phyloP scores from a whole-genome alignment of 37 sponge, comb jelly and placozoan genomes.

The Halichondria panicea region DNA sequence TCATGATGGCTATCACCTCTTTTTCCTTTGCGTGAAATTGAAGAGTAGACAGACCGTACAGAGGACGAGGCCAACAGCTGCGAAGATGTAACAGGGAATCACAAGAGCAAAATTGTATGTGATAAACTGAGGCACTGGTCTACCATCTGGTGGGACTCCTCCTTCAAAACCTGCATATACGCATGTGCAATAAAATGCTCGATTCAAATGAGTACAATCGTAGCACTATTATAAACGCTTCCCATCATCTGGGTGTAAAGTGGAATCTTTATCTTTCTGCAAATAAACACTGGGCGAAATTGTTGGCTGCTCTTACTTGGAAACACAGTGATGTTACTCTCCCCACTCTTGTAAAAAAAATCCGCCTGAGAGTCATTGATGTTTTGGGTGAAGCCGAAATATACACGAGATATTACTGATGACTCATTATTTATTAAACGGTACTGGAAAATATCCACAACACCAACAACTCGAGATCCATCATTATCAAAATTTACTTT shows the following conservation, averaged over 20 bases:
- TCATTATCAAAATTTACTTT: slow-evolving; percentile 17
- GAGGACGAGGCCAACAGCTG: slow-evolving; percentile 1
- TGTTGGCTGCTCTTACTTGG: slow-evolving; percentile 9
- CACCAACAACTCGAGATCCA: not conserved
- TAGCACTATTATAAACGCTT: too few relatives aligned
- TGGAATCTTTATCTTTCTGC: too few relatives aligned
- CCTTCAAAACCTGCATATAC: too few relatives aligned
- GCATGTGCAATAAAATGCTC: too few relatives aligned
- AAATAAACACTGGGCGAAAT: too few relatives aligned
- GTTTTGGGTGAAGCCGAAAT: not conserved
- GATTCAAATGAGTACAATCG: too few relatives aligned
- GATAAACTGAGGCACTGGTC: not conserved
- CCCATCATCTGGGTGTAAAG: too few relatives aligned
- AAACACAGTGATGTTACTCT: slow-evolving; percentile 1
- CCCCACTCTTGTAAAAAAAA: not conserved
- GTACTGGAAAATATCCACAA: slow-evolving; percentile 12
- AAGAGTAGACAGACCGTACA: slow-evolving; percentile 2
- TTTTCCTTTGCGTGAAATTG: slow-evolving; percentile 17
- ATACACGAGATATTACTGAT: not conserved
- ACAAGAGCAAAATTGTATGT: not conserved
- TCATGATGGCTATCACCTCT: too few relatives aligned
- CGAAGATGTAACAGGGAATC: not conserved
- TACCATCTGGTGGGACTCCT: slow-evolving; percentile 42
- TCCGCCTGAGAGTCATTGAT: not conserved
- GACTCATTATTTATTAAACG: not conserved